Conservation (phyloP, 2,888 invertebrate genomes). For the Apamea epomidion region DNA sequence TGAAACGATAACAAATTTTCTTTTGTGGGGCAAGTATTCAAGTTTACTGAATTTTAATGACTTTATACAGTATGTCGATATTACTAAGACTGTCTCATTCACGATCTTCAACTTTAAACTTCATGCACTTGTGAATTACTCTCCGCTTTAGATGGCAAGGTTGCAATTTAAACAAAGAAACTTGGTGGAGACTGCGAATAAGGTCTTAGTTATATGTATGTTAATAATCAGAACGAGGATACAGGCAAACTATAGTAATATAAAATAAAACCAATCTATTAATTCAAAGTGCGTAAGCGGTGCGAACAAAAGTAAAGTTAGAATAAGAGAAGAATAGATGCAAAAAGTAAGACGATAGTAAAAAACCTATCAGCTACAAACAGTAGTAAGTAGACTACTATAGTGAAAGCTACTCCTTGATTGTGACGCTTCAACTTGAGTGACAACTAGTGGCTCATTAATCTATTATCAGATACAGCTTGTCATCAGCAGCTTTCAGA, state of each 20-base stretch:
- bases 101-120: slow-evolving; percentile 43
- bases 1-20: slow-evolving; percentile 65
- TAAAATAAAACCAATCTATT: slow-evolving; percentile 69
- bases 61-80: slow-evolving; percentile 42
- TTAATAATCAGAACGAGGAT: slow-evolving; percentile 63
- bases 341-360: slow-evolving; percentile 65
- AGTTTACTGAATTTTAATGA: slow-evolving; percentile 50
- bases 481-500: slow-evolving; percentile 81
- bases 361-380: slow-evolving; percentile 67
- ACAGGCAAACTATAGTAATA: slow-evolving; percentile 74
- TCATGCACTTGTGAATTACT: slow-evolving; percentile 24
- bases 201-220: slow-evolving; percentile 42
- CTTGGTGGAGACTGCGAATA: slow-evolving; percentile 48
- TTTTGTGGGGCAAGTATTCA: slow-evolving; percentile 60
- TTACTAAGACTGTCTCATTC: slow-evolving; percentile 53
- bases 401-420: slow-evolving; percentile 68
- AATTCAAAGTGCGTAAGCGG: slow-evolving; percentile 84
- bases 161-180: slow-evolving; percentile 34
- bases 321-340: slow-evolving; percentile 64
- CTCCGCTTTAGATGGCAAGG: slow-evolving; percentile 17
- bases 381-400: slow-evolving; percentile 65
- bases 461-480: slow-evolving; percentile 77
- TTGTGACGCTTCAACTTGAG: slow-evolving; percentile 55
- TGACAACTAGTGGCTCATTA: slow-evolving; percentile 61
- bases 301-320: slow-evolving; percentile 79